phyloP scores from a whole-genome alignment of 37 sponge, comb jelly and placozoan species.

The Oopsacas minuta region DNA sequence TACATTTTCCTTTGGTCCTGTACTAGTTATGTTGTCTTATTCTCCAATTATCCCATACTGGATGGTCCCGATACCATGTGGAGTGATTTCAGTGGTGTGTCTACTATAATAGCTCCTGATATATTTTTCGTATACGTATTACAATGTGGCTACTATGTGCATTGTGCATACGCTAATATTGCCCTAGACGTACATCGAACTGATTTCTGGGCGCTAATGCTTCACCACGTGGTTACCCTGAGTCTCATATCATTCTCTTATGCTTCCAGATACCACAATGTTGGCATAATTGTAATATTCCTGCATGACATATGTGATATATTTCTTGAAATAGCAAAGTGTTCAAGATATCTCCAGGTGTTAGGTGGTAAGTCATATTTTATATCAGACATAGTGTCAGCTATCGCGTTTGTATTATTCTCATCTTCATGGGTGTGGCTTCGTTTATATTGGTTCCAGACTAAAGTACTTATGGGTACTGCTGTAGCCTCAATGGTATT shows the following conservation, averaged over 20 bases:
- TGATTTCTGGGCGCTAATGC: slow-evolving; percentile 54
- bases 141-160: not conserved
- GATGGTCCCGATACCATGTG: not conserved
- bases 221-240: slow-evolving; percentile 62
- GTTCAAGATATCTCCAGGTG: slow-evolving; percentile 39
- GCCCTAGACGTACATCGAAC: not conserved
- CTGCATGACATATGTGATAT: slow-evolving; percentile 61
- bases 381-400: slow-evolving; percentile 25
- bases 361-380: slow-evolving; percentile 19
- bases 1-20: not conserved
- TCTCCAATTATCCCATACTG: not conserved
- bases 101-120: not conserved
- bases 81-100: not conserved
- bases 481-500: slow-evolving; percentile 26
- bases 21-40: not conserved
- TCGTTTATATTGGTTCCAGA: slow-evolving; percentile 70
- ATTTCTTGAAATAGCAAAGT: slow-evolving; percentile 49
- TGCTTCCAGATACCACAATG: slow-evolving; percentile 48
- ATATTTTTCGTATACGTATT: not conserved
- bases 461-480: slow-evolving; percentile 50
- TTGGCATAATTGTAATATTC: slow-evolving; percentile 57
- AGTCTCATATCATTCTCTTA: slow-evolving; percentile 24
- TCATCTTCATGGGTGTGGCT: slow-evolving; percentile 45
- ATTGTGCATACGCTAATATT: not conserved
- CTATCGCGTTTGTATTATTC: slow-evolving; percentile 45